Conservation (phyloP, 2,797 vertebrate genomes). For the Cryptoprocta ferox region DNA sequence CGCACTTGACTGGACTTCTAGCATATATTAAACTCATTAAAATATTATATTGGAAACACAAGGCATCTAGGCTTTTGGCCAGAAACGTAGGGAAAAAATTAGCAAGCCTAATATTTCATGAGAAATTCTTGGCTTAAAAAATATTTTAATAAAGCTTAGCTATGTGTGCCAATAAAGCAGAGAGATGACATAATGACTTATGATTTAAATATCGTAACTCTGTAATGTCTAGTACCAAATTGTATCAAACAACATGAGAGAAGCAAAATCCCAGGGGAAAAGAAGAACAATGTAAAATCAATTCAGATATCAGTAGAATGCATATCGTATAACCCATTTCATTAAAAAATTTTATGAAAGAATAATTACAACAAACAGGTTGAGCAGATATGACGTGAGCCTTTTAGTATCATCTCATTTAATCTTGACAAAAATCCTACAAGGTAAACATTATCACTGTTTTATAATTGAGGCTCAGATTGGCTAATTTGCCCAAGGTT, state of each 20-base stretch:
- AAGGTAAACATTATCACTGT: neutral
- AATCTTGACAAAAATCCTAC: neutral
- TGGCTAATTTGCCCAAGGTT: neutral
- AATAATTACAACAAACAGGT: neutral
- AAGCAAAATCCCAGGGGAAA: neutral
- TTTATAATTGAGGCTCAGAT: neutral
- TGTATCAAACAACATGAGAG: conserved; percentile 41
- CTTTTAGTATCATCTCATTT: neutral
- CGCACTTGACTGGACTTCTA: conserved; percentile 39
- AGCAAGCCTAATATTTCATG: conserved; percentile 68
- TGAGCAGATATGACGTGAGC: neutral
- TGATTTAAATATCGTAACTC: conserved; percentile 65
- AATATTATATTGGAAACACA: conserved; percentile 65
- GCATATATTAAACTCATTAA: neutral
- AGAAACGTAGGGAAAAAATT: conserved; percentile 61
- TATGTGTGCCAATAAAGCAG: conserved; percentile 64
- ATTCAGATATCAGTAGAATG: neutral
- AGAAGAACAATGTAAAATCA: conserved; percentile 17
- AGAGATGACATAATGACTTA: conserved; percentile 75
- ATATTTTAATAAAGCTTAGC: conserved; percentile 77
- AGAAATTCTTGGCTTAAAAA: conserved; percentile 74
- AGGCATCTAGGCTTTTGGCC: conserved; percentile 62
- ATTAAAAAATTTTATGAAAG: conserved; percentile 23
- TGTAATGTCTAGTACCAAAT: conserved; percentile 51
- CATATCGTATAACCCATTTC: neutral